Evolutionary conservation across 1,140 invertebrate species (phyloP).

Genomic region (Aplysia californica): DNA sequence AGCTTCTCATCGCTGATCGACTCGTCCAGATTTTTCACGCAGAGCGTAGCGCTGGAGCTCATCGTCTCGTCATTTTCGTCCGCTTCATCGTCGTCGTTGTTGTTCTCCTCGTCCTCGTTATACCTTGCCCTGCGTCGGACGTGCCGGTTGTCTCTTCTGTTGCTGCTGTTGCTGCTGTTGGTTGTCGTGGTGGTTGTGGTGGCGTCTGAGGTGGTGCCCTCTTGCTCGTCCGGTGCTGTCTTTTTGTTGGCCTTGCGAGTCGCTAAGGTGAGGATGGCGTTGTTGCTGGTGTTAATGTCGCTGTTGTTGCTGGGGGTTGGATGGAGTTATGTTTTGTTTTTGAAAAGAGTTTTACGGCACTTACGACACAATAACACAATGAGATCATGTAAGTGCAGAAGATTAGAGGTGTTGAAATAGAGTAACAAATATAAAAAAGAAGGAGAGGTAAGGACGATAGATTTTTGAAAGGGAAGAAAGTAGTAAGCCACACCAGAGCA

Average conservation of each 20-base stretch:
- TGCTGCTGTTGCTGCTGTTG: not conserved
- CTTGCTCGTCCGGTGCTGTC: not conserved
- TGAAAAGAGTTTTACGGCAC: too few species aligned
- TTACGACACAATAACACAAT: too few species aligned
- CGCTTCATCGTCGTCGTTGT: not conserved
- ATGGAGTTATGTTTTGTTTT: not conserved
- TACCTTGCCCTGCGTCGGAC: not conserved
- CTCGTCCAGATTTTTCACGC: slow-evolving; percentile 27
- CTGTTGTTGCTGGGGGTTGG: slow-evolving; percentile 19
- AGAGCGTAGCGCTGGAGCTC: slow-evolving; percentile 17
- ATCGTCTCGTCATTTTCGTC: slow-evolving; percentile 6
- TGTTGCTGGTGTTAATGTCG: slow-evolving; percentile 28
- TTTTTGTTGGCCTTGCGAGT: not conserved
- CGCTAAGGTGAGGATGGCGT: slow-evolving; percentile 28
- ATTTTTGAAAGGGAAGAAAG: too few species aligned
- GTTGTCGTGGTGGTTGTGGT: not conserved
- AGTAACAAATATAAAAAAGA: too few species aligned
- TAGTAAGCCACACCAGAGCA: too few species aligned
- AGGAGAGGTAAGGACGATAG: too few species aligned
- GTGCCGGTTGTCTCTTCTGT: not conserved
- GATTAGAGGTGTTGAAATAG: too few species aligned
- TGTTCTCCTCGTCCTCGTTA: not conserved
- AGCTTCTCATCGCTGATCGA: slow-evolving; percentile 28
- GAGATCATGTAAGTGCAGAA: too few species aligned
- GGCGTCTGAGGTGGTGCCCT: not conserved